Evolutionary conservation across 2,888 invertebrate species (phyloP).

Genomic region (Chalcosyrphus nemorum): DNA sequence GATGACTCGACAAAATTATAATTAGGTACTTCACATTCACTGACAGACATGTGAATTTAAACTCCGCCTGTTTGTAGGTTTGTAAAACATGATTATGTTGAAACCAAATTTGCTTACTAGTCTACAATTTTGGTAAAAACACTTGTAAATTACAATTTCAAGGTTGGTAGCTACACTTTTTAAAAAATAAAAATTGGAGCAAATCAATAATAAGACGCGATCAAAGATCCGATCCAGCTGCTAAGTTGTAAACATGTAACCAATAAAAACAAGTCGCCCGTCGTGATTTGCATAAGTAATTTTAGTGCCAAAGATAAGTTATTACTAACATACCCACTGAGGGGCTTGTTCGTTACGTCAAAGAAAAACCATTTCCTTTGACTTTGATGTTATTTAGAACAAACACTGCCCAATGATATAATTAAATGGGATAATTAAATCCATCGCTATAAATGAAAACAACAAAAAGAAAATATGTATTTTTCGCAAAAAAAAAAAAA

Average conservation of each 20-base stretch:
- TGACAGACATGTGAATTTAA: too few relatives aligned
- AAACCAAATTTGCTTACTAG: too few relatives aligned
- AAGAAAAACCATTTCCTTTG: neutral
- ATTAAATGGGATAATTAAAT: slow-evolving; percentile 12
- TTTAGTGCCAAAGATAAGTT: neutral
- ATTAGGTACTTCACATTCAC: too few relatives aligned
- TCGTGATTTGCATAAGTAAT: neutral
- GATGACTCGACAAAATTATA: too few relatives aligned
- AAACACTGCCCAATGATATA: neutral
- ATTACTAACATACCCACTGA: neutral
- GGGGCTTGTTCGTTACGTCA: neutral
- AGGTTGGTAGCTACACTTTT: neutral
- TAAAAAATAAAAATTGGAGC: neutral
- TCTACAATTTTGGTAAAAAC: too few relatives aligned
- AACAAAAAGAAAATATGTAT: too few relatives aligned
- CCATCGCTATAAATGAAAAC: neutral
- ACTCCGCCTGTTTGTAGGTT: too few relatives aligned
- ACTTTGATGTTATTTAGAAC: neutral
- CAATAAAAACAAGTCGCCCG: neutral
- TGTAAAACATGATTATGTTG: too few relatives aligned
- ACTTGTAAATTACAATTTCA: neutral
- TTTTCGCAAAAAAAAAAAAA: neutral
- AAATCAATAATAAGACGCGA: neutral
- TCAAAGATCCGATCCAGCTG: neutral
- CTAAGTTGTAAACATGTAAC: neutral